Evolutionary conservation across 2,888 invertebrate genomes (phyloP), one percentile per base, ranked within the genome.

Genomic region (Lumbricus terrestris): DNA sequence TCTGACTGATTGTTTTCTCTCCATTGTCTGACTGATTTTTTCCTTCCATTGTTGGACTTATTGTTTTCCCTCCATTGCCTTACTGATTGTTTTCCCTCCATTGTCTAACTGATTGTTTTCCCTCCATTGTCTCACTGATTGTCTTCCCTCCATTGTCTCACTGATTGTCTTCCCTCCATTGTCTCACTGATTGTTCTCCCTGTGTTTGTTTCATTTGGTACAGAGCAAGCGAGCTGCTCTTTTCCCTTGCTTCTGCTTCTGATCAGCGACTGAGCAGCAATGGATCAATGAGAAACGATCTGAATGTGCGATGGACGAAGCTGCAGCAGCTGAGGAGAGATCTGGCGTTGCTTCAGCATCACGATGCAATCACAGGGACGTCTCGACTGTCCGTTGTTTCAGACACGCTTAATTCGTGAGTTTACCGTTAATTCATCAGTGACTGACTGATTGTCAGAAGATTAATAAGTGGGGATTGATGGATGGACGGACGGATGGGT

Each of bases 311-410:
- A 6, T 82, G n/a, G 37, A 90, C 6, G 35, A 3, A 83, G 20
- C 69, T 90, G 11, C 33, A 33, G 29, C 0, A 35, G 35, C n/a
- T 90, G 88, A 89, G 34, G 88, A 89, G 82, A 38, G 88, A 20
- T 16, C 88, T 88, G 0, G 91, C 88, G 13, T 42, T 91, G 54
- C 90, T 91, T 69, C 91, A 92, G 85, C 92, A 92, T 90, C 92
- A 92, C 88, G 92, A 92, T 40, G 91, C 92, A 34, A 91, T 92
- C 37, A 92, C 92, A 23, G 92, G 92, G 8, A 92, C 92, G 4
- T 88, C 92, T n/a, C 54, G 89, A 34, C n/a, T 33, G 8, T 29
- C 42, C 6, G 92, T 92, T n/a, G 90, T 91, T 35, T 40, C n/a
- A 1, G 90, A 91, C 37, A 34, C 85, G 34, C 85, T 85, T 34